These are phyloP conservation scores for Dipodomys stephensi DNA, from an alignment of 2,113 vertebrate species.

Conservation along the genomic window DNA sequence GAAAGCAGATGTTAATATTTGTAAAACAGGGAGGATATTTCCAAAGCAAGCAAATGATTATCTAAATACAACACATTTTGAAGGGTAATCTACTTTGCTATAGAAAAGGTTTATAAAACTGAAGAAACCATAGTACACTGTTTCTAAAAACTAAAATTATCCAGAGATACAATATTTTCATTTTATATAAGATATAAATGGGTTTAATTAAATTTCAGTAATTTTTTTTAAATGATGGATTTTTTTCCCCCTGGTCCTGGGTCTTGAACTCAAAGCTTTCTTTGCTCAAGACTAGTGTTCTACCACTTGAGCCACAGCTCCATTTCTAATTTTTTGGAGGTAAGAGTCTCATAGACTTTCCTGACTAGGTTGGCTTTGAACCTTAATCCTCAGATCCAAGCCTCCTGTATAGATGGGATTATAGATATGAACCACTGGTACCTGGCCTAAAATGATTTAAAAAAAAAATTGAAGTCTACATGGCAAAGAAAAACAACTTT, in stretches of 20 bases:
- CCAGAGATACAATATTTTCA: conserved; percentile 13
- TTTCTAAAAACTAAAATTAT: conserved; percentile 42
- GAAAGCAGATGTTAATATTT: conserved; percentile 82
- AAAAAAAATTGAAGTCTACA: neutral
- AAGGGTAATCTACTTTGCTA: conserved; percentile 71
- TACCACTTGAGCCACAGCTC: too few relatives aligned
- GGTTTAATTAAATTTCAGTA: conserved; percentile 56
- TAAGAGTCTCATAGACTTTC: too few relatives aligned
- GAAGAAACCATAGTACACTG: conserved; percentile 45
- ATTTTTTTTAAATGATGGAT: neutral
- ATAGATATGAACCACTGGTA: too few relatives aligned
- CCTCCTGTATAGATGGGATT: too few relatives aligned
- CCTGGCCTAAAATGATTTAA: too few relatives aligned
- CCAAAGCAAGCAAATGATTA: conserved; percentile 53
- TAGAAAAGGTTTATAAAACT: conserved; percentile 45
- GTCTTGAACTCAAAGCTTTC: too few relatives aligned
- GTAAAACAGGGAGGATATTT: conserved; percentile 72
- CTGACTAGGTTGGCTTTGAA: too few relatives aligned
- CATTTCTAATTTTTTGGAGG: too few relatives aligned
- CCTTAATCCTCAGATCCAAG: too few relatives aligned
- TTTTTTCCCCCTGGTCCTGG: too few relatives aligned
- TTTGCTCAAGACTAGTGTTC: too few relatives aligned
- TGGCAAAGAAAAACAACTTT: neutral
- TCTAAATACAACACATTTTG: conserved; percentile 70
- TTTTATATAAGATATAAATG: conserved; percentile 37